Conservation (phyloP, 2,888 invertebrate species). For the Tenthredo notha region DNA sequence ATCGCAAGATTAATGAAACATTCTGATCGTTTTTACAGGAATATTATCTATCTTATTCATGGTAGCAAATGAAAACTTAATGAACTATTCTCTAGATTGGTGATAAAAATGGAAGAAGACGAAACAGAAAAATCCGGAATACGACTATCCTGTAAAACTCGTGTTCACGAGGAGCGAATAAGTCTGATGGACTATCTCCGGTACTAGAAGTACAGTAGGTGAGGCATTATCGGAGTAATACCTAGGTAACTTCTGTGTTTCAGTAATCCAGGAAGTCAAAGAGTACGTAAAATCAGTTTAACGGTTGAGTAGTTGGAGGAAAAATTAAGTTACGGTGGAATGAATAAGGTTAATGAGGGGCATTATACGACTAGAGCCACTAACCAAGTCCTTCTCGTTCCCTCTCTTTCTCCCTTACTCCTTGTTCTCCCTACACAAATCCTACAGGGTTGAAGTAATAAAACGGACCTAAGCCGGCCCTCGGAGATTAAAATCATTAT, state of each 20-base stretch:
- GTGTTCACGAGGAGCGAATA: neutral
- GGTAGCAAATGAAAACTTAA: neutral
- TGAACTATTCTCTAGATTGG: neutral
- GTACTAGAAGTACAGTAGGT: constrained; percentile 9
- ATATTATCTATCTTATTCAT: neutral
- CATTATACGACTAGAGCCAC: constrained; percentile 49
- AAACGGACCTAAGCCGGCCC: constrained; percentile 54
- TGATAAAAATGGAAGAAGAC: neutral
- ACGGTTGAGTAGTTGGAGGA: constrained; percentile 34
- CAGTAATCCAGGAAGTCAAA: constrained; percentile 27
- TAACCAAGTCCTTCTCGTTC: constrained; percentile 34
- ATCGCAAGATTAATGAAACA: neutral
- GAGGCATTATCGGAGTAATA: constrained; percentile 5
- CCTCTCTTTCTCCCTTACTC: neutral
- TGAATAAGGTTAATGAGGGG: constrained; percentile 54
- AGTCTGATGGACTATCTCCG: constrained; percentile 26
- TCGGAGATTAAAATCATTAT: constrained; percentile 64
- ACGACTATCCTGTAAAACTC: neutral
- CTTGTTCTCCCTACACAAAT: constrained; percentile 29
- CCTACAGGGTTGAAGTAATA: constrained; percentile 44
- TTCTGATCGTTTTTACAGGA: neutral
- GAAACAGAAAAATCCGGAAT: neutral
- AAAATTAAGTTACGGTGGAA: constrained; percentile 51
- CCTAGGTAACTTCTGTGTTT: neutral
- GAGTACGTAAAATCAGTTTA: constrained; percentile 51